Evolutionary conservation across 2,797 vertebrate species (phyloP).

Genomic region (Apodemus agrarius): DNA sequence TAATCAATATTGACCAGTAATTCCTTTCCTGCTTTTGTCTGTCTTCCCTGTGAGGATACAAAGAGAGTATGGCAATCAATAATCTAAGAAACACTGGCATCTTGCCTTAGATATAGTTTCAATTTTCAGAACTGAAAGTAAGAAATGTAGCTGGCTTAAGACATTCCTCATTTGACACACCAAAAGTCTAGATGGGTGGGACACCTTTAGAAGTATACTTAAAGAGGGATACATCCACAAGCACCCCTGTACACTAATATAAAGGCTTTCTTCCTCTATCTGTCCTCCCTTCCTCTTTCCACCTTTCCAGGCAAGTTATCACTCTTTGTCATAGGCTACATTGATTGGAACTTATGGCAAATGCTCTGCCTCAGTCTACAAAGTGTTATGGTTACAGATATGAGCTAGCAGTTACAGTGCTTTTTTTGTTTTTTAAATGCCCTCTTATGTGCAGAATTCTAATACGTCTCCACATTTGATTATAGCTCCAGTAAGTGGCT

Average conservation of each 20-base stretch:
- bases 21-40: background rate
- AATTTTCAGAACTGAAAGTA: background rate
- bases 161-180: background rate
- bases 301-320: background rate
- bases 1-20: background rate
- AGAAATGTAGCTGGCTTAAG: background rate
- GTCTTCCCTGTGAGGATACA: rapidly evolving
- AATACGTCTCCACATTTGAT: background rate
- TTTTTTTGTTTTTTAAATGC: background rate
- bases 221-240: background rate
- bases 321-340: background rate
- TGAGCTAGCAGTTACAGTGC: background rate
- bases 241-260: background rate
- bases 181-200: background rate
- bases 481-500: background rate
- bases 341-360: background rate
- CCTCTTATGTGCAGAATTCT: background rate
- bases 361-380: background rate
- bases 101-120: background rate
- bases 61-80: background rate
- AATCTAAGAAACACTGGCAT: background rate
- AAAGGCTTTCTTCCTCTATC: background rate
- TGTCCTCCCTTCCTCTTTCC: background rate
- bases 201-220: background rate
- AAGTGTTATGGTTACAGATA: background rate